Conservation (phyloP, 2,888 invertebrate genomes). For the Aphodius granarius region DNA sequence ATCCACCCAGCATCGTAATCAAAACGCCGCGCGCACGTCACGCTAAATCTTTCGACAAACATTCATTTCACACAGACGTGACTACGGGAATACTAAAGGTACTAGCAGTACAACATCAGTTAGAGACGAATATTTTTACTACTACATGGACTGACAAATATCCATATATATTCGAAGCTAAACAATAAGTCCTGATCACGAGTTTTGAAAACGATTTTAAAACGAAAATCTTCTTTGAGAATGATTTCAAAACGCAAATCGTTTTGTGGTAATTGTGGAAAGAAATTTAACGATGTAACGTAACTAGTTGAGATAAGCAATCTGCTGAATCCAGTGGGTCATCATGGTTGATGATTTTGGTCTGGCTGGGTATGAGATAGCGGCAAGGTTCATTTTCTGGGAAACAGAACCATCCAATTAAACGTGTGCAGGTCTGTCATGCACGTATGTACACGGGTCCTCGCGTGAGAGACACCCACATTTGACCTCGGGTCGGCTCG, state of each 20-base stretch:
- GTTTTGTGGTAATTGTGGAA: too few relatives aligned
- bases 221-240: too few relatives aligned
- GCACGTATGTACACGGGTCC: constrained; percentile 11
- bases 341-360: background rate
- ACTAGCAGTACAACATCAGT: background rate
- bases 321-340: background rate
- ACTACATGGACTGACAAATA: too few relatives aligned
- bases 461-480: constrained; percentile 23
- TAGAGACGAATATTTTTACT: background rate
- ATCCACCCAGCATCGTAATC: background rate
- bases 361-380: background rate
- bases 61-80: constrained; percentile 15
- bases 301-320: background rate
- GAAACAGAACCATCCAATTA: constrained; percentile 15
- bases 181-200: too few relatives aligned
- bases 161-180: too few relatives aligned
- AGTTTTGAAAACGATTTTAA: too few relatives aligned
- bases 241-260: too few relatives aligned
- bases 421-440: constrained; percentile 21
- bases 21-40: constrained; percentile 18
- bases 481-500: constrained; percentile 24
- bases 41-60: constrained; percentile 25
- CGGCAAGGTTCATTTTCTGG: background rate
- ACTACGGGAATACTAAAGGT: background rate
- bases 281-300: background rate